Evolutionary conservation across 1,140 invertebrate species (phyloP), one percentile per base, ranked within the genome.

Genomic region (Tetranychus urticae): DNA sequence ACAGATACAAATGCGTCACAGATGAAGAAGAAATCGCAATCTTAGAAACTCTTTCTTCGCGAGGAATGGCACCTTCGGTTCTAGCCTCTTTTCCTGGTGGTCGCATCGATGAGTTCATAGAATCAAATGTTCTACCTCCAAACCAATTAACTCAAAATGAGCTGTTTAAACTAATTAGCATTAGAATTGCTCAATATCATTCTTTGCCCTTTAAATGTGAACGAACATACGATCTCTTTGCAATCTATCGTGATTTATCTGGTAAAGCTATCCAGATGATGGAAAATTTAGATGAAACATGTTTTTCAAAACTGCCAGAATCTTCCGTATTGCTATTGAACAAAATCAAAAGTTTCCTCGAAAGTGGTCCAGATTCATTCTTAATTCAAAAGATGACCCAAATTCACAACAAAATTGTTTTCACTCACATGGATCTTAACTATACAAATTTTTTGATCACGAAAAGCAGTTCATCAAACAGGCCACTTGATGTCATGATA

Each of bases 101-200:
- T 2, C 58, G 58, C n/a, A 59, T 59, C 31, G 58, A 59, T 6
- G 42, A 59, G 58, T 59, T 46, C 34, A 35, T 59, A 7, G 58
- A 46, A 14, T 46, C 42, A 5, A 8, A 5, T 14, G 10, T 13
- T 45, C 2, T 59, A 7, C 3, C n/a, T 6, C 23, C 13, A 13
- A n/a, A 46, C 7, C 23, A 59, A 23, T 35, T 48, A 13, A 2
- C 7, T 36, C 12, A 42, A n/a, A n/a, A 1, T 46, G 14, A 12
- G 5, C n/a, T 47, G 2, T 23, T 47, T 1, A 33, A 3, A 14
- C 8, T 59, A 2, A 2, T 59, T 1, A 39, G 8, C 1, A 10
- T 7, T 31, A 59, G 46, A 59, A 46, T 59, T 10, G 58, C 58
- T 13, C 58, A 59, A 48, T 35, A 36, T 31, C 37, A 59, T 56